Evolutionary conservation across 2,113 vertebrate species (phyloP), one percentile per base, ranked within the genome.

Genomic region (Poeciliopsis turrubarensis): DNA sequence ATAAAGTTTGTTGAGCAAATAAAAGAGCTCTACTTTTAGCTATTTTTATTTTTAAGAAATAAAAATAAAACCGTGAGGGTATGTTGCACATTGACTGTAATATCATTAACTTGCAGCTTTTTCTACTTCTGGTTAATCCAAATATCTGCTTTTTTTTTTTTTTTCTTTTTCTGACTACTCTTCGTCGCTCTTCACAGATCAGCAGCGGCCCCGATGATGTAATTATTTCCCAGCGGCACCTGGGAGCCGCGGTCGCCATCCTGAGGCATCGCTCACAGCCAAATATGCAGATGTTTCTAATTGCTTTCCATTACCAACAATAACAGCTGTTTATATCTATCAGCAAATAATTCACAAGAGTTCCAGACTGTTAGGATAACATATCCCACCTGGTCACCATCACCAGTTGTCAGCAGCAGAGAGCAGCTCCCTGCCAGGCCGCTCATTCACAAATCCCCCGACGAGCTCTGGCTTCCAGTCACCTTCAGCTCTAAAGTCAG

Each of bases 311-410:
- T 99, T 98, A 99, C 96, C 96, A 98, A 98, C 96, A 98, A 99
- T 97, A 99, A 98, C 98, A 99, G 97, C 97, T 99, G 97, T 98
- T 99, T 98, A 97, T 97, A 97, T 97, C 97, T 97, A 98, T 98
- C 97, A 97, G 96, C 96, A 97, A 96, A 98, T 97, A 97, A 98
- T 95, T 97, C 96, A 97, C 96, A 95, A 95, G 96, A 98, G 96
- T 96, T 97, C 94, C 95, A 96, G 96, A 97, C 96, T 97, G 96
- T 97, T 97, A 97, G 96, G 96, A 97, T 97, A 98, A 98, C 97
- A 97, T 94, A 93, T 96, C 96, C 97, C 97, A 98, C 97, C 97
- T 98, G 97, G 96, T 97, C 96, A 96, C 95, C 95, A 96, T 96
- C 96, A 96, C 94, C 93, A 89, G 92, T 95, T 95, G 95, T 96